These are phyloP conservation scores for Xanthorhoe designata DNA, from an alignment of 2,888 invertebrate genomes.

Conservation along the genomic window DNA sequence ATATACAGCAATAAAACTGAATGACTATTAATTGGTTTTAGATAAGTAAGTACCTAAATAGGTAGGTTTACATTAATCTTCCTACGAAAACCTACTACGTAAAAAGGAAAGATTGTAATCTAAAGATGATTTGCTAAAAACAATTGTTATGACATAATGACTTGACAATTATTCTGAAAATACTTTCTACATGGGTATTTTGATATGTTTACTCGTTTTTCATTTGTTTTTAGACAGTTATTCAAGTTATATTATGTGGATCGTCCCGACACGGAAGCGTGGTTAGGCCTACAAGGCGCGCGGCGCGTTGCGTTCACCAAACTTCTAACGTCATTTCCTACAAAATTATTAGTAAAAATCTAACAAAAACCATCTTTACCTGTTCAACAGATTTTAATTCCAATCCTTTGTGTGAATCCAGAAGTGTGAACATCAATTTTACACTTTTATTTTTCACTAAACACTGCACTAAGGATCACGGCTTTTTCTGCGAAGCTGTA, in stretches of 20 bases:
- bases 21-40: too few relatives aligned
- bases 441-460: constrained; percentile 55
- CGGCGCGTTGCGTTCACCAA: not conserved
- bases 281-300: constrained; percentile 58
- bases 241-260: constrained; percentile 5
- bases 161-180: not conserved
- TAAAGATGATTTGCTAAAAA: not conserved
- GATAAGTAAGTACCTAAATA: too few relatives aligned
- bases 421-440: constrained; percentile 55
- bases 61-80: too few relatives aligned
- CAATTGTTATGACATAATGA: not conserved
- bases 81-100: too few relatives aligned
- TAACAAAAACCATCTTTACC: constrained; percentile 58
- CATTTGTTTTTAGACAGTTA: not conserved
- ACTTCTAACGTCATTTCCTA: constrained; percentile 45
- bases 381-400: constrained; percentile 67
- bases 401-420: constrained; percentile 72
- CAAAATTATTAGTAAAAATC: constrained; percentile 30
- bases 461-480: constrained; percentile 47
- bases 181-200: not conserved
- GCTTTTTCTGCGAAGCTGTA: not conserved
- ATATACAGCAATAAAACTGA: too few relatives aligned
- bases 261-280: constrained; percentile 12
- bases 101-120: too few relatives aligned
- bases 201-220: not conserved